A percentile compares a stretch with the other conserved stretches of the same genome.
phyloP scores from a whole-genome alignment of 2,797 vertebrate species.

The Melanotaenia nigrans region DNA sequence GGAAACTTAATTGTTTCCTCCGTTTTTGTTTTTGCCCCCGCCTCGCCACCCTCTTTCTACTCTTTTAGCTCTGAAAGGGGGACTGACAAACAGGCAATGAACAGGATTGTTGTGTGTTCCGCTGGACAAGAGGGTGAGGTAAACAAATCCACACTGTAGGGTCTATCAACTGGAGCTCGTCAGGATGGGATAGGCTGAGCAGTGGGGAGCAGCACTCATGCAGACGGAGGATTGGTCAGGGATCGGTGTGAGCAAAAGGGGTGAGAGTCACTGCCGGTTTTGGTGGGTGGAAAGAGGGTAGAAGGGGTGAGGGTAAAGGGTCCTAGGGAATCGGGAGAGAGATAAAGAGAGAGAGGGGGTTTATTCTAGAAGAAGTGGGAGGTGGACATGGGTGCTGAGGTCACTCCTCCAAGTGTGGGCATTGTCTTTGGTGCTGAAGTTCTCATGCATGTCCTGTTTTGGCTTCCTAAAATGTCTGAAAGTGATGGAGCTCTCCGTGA shows the following conservation, averaged over 20 bases:
- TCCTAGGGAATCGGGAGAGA: slow-evolving; percentile 22
- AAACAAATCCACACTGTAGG: slow-evolving; percentile 78
- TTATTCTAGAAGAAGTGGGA: slow-evolving; percentile 73
- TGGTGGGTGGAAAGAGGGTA: background rate
- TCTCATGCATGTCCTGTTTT: slow-evolving; percentile 78
- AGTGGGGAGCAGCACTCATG: slow-evolving; percentile 59
- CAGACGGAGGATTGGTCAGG: slow-evolving; percentile 55
- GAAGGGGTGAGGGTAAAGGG: slow-evolving; percentile 44
- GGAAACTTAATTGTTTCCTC: slow-evolving; percentile 83
- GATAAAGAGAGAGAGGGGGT: background rate
- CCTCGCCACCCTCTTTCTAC: slow-evolving; percentile 33
- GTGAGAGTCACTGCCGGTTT: slow-evolving; percentile 32
- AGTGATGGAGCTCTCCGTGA: slow-evolving; percentile 80
- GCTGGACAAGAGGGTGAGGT: slow-evolving; percentile 78
- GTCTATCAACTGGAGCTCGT: slow-evolving; percentile 59
- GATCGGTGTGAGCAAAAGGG: slow-evolving; percentile 41
- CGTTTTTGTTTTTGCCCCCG: slow-evolving; percentile 71
- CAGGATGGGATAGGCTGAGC: slow-evolving; percentile 62
- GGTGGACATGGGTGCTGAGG: slow-evolving; percentile 67
- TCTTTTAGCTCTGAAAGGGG: slow-evolving; percentile 76
- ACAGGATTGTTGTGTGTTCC: slow-evolving; percentile 84
- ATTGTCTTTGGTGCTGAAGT: slow-evolving; percentile 72
- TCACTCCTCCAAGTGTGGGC: slow-evolving; percentile 71
- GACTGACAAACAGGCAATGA: slow-evolving; percentile 84
- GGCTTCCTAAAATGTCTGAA: slow-evolving; percentile 70